A percentile compares a stretch with the other conserved stretches of the same genome.
These are phyloP conservation scores for Erpornis zantholeuca DNA, from an alignment of 2,113 vertebrate species.

Conservation along the genomic window DNA sequence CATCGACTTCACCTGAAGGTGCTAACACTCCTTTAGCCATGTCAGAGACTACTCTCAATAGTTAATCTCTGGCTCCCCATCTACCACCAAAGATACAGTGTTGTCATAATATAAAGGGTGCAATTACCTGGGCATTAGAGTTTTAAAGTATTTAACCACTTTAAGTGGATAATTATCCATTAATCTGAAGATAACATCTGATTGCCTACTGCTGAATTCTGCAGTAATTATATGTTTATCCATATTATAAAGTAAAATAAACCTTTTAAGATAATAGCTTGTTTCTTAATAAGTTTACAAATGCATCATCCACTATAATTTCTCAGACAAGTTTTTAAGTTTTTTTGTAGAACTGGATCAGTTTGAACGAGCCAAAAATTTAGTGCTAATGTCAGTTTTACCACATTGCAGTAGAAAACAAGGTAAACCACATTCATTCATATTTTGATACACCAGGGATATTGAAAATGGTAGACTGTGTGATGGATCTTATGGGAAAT, in stretches of 20 bases:
- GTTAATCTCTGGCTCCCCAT: background rate
- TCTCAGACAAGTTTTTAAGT: background rate
- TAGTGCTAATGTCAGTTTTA: background rate
- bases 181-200: conserved; percentile 48
- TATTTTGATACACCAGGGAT: background rate
- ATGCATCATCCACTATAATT: background rate
- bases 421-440: background rate
- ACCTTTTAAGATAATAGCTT: conserved; percentile 29
- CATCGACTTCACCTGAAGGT: background rate
- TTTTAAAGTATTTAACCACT: conserved; percentile 35
- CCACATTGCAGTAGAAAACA: background rate
- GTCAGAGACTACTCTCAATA: background rate
- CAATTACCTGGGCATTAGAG: conserved; percentile 39
- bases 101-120: background rate
- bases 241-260: conserved; percentile 47
- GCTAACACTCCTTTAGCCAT: background rate
- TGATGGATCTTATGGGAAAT: background rate
- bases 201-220: conserved; percentile 25
- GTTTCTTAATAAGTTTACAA: conserved; percentile 22
- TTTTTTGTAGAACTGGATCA: background rate
- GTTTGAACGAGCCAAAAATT: background rate
- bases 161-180: conserved; percentile 46
- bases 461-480: background rate
- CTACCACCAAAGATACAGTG: background rate
- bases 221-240: conserved; percentile 38